Evolutionary conservation across 1,140 invertebrate species (phyloP).

Genomic region (Aradophagus sp.): DNA sequence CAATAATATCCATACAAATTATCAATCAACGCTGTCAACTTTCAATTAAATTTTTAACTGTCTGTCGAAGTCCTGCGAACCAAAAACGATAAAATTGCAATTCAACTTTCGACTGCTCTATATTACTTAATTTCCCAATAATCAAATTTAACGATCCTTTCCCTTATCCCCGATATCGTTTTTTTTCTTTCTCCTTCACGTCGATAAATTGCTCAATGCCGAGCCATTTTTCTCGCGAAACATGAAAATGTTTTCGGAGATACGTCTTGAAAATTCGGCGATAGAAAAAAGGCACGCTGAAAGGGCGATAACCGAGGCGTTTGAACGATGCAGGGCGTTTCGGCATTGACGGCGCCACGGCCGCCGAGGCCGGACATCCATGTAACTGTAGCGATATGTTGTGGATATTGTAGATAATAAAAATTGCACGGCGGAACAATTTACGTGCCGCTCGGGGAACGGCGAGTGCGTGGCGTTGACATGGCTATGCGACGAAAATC

Average conservation of each 20-base stretch:
- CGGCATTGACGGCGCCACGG: conserved; percentile 26
- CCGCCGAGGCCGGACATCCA: conserved; percentile 13
- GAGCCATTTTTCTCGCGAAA: conserved; percentile 4
- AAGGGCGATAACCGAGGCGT: conserved; percentile 17
- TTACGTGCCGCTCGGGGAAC: conserved; percentile 84
- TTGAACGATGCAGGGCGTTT: conserved; percentile 30
- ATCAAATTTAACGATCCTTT: too few relatives aligned
- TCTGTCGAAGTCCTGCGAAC: too few relatives aligned
- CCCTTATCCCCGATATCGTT: too few relatives aligned
- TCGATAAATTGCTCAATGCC: not conserved
- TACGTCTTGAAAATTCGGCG: conserved; percentile 19
- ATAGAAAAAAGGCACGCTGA: conserved; percentile 12
- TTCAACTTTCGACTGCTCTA: too few relatives aligned
- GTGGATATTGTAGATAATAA: conserved; percentile 55
- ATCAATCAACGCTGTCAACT: too few relatives aligned
- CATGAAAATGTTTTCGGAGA: not conserved
- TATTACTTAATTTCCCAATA: too few relatives aligned
- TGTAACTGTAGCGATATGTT: conserved; percentile 42
- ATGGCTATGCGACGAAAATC: conserved; percentile 93
- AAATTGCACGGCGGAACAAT: conserved; percentile 89
- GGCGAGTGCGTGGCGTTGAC: conserved; percentile 91
- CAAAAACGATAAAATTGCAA: too few relatives aligned
- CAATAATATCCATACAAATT: too few relatives aligned
- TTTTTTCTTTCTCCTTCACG: too few relatives aligned
- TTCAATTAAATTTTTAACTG: too few relatives aligned